Evolutionary conservation across 2,888 invertebrate genomes (phyloP).

Genomic region (Synergus laeviventris): DNA sequence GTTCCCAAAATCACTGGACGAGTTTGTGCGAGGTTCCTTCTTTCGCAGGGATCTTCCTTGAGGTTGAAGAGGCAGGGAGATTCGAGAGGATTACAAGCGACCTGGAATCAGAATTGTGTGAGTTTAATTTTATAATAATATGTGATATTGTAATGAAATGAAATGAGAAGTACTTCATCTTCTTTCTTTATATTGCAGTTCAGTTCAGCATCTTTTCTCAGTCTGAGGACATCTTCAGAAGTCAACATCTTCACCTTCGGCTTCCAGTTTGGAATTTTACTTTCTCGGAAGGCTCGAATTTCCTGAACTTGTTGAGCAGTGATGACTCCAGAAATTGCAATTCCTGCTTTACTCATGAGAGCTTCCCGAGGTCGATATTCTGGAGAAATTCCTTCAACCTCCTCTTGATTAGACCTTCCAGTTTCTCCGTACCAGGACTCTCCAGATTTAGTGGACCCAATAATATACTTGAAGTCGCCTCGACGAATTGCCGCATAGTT

Average conservation of each 20-base stretch:
- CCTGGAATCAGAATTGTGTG: conserved; percentile 49
- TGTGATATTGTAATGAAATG: background rate
- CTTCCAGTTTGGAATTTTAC: conserved; percentile 46
- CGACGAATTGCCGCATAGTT: conserved; percentile 80
- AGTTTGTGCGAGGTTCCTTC: conserved; percentile 75
- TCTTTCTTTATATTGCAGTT: conserved; percentile 61
- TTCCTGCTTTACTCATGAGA: conserved; percentile 75
- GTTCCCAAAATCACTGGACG: conserved; percentile 73
- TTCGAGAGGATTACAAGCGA: conserved; percentile 66
- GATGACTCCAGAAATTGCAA: conserved; percentile 76
- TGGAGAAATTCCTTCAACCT: conserved; percentile 64
- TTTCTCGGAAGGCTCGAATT: conserved; percentile 63
- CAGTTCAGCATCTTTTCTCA: conserved; percentile 64
- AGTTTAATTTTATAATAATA: background rate
- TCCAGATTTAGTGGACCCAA: conserved; percentile 76
- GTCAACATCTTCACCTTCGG: conserved; percentile 55
- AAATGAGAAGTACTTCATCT: conserved; percentile 51
- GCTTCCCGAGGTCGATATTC: conserved; percentile 75
- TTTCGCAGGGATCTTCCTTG: conserved; percentile 74
- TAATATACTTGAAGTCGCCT: conserved; percentile 81
- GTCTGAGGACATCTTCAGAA: conserved; percentile 55
- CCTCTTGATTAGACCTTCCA: conserved; percentile 59
- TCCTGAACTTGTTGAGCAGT: conserved; percentile 76
- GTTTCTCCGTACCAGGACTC: conserved; percentile 77
- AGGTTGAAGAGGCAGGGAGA: conserved; percentile 75